Evolutionary conservation across 2,797 vertebrate species (phyloP), one percentile per base, ranked within the genome.

Genomic region (Ataeniobius toweri): DNA sequence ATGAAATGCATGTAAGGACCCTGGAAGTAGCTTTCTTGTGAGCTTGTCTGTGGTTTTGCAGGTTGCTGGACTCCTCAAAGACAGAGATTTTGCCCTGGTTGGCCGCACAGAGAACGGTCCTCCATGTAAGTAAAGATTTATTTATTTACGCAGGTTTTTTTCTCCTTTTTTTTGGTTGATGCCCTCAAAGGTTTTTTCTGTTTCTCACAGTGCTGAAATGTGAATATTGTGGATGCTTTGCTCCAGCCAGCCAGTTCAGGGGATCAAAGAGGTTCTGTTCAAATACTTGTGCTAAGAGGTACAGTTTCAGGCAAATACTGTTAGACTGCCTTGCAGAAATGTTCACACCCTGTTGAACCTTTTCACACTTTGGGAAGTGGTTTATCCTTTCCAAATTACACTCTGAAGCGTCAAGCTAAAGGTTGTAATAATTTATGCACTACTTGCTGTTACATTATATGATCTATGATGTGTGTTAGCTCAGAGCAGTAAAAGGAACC

Each of bases 181-280:
- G 20, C 73, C 58, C 44, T 59, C 26, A 55, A 78, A 26, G 67
- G 20, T 3, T 10, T 3, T 0, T 0, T 24, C 81, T 24, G 80
- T 55, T n/a, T 10, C 24, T 73, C 13, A 14, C 80, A 96, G 96
- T 98, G 90, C 90, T 99, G 80, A 98, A 98, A 89, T 99, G 98
- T 63, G 98, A 99, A 86, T 99, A 98, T 91, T 99, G 98, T 86
- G 96, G 96, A 82, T 97, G 96, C 81, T 96, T 98, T 0, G 97
- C 97, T n/a, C 97, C 98, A 6, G 97, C 97, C 80, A 96, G 91
- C 80, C 97, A 98, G 90, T 99, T 99, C 83, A 97, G 97, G 68
- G 97, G 98, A 78, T 97, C 98, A 41, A 99, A 99, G 94, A 96
- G 98, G 77, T 99, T 99, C 93, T 99, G 98, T 88, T 97, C 98